These are phyloP conservation scores for Budorcas taxicolor DNA, from an alignment of 2,113 vertebrate genomes.

Conservation along the genomic window DNA sequence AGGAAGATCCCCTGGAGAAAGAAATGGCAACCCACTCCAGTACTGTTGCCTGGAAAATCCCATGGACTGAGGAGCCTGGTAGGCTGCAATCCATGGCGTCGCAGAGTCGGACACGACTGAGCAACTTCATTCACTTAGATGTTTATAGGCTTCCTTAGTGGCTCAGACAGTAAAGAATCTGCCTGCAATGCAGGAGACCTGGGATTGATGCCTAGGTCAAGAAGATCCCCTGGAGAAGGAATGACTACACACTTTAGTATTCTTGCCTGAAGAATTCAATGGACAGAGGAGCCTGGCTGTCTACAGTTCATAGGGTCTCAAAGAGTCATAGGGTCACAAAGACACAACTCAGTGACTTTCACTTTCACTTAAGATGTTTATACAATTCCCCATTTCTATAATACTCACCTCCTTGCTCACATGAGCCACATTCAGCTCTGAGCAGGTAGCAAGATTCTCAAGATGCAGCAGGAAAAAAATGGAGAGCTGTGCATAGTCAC, in stretches of 20 bases:
- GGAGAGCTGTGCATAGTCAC: neutral
- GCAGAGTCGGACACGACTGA: accelerated
- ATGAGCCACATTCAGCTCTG: neutral
- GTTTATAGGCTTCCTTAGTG: neutral
- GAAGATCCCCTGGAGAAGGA: neutral
- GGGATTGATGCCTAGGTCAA: neutral
- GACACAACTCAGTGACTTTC: neutral
- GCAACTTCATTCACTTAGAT: neutral
- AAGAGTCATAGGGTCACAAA: neutral
- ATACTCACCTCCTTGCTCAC: neutral
- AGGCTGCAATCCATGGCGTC: neutral
- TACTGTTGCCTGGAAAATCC: neutral
- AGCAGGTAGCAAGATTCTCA: neutral
- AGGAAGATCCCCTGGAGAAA: neutral
- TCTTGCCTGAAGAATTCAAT: neutral
- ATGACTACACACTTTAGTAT: neutral
- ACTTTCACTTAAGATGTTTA: neutral
- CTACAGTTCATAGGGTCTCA: neutral
- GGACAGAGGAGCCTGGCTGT: neutral
- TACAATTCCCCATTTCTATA: neutral
- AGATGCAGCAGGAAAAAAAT: accelerated
- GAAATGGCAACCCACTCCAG: neutral
- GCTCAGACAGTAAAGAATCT: neutral
- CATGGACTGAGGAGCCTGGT: neutral
- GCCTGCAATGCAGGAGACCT: neutral